Percentiles rank a stretch among this genome's conserved stretches.
These are phyloP conservation scores for Delichon dasypus DNA, from an alignment of 2,797 vertebrate genomes.

Conservation along the genomic window DNA sequence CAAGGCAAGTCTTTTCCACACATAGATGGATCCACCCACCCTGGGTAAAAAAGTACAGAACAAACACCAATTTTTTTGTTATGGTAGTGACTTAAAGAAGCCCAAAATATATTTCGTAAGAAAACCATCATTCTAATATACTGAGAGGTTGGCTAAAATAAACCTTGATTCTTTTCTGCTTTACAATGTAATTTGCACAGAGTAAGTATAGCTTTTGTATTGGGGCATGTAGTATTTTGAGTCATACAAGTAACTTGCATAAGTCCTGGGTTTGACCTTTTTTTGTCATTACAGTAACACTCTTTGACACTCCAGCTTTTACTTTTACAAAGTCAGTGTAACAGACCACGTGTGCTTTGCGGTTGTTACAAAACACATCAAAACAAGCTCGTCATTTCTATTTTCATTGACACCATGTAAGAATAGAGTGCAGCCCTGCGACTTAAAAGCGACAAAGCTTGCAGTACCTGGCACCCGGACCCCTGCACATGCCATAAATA, in stretches of 20 bases:
- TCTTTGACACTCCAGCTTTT: not conserved
- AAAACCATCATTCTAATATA: not conserved
- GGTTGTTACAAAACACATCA: not conserved
- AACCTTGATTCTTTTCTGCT: not conserved
- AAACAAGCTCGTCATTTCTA: not conserved
- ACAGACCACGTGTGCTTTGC: not conserved
- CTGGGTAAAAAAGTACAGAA: not conserved
- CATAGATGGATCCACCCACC: not conserved
- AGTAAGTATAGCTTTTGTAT: not conserved
- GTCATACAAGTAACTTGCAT: not conserved
- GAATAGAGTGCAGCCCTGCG: not conserved
- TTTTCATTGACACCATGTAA: not conserved
- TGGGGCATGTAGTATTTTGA: not conserved
- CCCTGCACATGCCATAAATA: not conserved
- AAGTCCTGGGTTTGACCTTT: not conserved
- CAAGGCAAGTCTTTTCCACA: slow-evolving; percentile 12
- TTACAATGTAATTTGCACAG: not conserved
- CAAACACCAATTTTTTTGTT: not conserved
- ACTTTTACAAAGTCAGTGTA: not conserved
- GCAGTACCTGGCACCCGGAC: not conserved
- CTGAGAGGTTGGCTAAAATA: not conserved
- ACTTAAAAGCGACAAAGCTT: not conserved
- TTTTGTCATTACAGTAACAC: not conserved
- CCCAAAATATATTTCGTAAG: not conserved
- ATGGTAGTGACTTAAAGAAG: not conserved